phyloP scores from a whole-genome alignment of 2,888 invertebrate genomes.

The Platypus cylindrus region DNA sequence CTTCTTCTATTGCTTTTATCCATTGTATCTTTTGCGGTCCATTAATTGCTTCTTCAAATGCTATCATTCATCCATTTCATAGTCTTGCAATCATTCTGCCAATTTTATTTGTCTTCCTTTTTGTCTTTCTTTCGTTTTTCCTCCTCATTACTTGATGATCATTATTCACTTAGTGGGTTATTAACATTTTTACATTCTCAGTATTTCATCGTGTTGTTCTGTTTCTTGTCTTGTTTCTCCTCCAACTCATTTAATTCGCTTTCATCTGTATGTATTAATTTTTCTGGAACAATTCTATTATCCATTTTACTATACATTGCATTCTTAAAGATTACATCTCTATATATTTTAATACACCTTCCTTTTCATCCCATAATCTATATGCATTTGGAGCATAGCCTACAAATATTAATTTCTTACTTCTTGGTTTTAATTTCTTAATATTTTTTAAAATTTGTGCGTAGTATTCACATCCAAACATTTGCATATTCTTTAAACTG shows the following conservation, averaged over 20 bases:
- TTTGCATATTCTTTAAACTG: too few species aligned
- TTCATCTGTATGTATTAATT: neutral
- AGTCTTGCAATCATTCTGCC: too few species aligned
- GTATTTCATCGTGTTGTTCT: neutral
- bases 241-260: neutral
- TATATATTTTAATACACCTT: conserved; percentile 7
- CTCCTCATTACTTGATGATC: conserved; percentile 4
- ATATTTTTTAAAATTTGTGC: conserved; percentile 17
- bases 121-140: conserved; percentile 8
- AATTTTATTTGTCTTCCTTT: conserved; percentile 7
- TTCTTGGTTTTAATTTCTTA: conserved; percentile 22
- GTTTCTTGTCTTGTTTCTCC: conserved; percentile 1
- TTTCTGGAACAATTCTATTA: too few species aligned
- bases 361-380: conserved; percentile 11
- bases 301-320: too few species aligned
- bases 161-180: neutral
- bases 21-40: conserved; percentile 12
- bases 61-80: conserved; percentile 7
- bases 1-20: conserved; percentile 15
- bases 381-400: conserved; percentile 13
- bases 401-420: conserved; percentile 19
- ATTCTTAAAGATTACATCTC: conserved; percentile 15
- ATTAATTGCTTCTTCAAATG: conserved; percentile 15
- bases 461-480: conserved; percentile 23
- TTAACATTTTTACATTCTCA: conserved; percentile 1